Evolutionary conservation across 1,140 invertebrate genomes (phyloP).

Genomic region (Nephotettix cincticeps): DNA sequence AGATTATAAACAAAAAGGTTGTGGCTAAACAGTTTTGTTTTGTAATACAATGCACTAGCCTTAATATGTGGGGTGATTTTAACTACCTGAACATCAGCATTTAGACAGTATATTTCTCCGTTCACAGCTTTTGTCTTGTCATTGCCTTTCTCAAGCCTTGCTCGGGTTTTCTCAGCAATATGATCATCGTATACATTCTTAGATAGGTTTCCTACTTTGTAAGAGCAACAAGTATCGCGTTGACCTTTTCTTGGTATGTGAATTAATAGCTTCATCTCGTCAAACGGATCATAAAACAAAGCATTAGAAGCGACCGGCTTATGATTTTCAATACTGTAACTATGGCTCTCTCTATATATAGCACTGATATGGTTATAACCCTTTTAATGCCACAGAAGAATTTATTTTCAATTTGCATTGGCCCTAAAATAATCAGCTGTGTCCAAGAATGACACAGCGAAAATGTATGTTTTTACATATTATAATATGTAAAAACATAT

Average conservation of each 20-base stretch:
- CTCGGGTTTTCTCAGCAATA: conserved; percentile 1
- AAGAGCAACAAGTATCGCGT: conserved; percentile 30
- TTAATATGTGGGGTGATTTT: conserved; percentile 36
- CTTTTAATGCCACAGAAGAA: conserved; percentile 22
- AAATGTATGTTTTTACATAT: neutral
- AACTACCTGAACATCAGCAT: conserved; percentile 36
- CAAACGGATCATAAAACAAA: neutral
- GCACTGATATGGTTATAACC: conserved; percentile 20
- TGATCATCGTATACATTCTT: neutral
- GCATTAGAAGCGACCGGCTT: neutral
- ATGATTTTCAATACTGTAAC: neutral
- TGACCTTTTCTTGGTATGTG: conserved; percentile 33
- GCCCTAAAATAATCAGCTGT: conserved; percentile 29
- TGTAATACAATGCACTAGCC: conserved; percentile 42
- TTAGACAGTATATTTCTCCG: conserved; percentile 9
- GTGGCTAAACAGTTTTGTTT: conserved; percentile 40
- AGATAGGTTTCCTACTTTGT: conserved; percentile 20
- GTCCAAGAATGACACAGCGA: conserved; percentile 24
- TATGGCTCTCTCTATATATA: neutral
- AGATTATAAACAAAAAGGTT: conserved; percentile 42
- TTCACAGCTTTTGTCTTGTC: neutral
- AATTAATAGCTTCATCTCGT: conserved; percentile 26
- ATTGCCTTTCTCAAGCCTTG: conserved; percentile 7
- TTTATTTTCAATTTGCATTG: conserved; percentile 22
- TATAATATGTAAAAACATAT: neutral